phyloP scores from a whole-genome alignment of 2,888 invertebrate genomes.

The Tridacna gigas region DNA sequence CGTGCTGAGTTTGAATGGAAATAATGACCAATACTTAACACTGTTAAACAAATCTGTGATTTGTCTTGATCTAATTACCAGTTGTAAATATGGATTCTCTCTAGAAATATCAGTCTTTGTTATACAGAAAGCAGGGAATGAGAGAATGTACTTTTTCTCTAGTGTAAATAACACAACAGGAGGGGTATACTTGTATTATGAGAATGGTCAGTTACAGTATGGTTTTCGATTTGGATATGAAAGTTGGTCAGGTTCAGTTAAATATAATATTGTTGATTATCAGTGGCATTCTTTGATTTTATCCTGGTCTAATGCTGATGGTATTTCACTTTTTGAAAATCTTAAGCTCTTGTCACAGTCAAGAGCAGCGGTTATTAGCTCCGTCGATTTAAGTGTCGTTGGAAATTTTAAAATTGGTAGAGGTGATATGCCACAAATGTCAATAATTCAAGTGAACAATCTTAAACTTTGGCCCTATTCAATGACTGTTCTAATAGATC shows the following conservation, averaged over 20 bases:
- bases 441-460: constrained; percentile 7
- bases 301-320: constrained; percentile 20
- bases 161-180: neutral
- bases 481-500: neutral
- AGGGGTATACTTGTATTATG: constrained; percentile 25
- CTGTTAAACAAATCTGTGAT: constrained; percentile 7
- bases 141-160: constrained; percentile 16
- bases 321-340: constrained; percentile 4
- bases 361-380: neutral
- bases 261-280: neutral
- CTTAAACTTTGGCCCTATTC: constrained; percentile 8
- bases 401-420: constrained; percentile 14
- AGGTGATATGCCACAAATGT: neutral
- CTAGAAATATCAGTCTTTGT: constrained; percentile 6
- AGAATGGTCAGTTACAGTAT: neutral
- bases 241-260: constrained; percentile 13
- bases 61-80: constrained; percentile 7
- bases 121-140: neutral
- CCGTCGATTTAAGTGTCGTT: too few species aligned
- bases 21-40: constrained; percentile 9
- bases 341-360: neutral
- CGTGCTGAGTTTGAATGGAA: neutral
- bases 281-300: constrained; percentile 11
- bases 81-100: constrained; percentile 22
- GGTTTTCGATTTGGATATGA: constrained; percentile 8